These are phyloP conservation scores for Oceanites oceanicus DNA, from an alignment of 2,113 vertebrate genomes.

Conservation along the genomic window DNA sequence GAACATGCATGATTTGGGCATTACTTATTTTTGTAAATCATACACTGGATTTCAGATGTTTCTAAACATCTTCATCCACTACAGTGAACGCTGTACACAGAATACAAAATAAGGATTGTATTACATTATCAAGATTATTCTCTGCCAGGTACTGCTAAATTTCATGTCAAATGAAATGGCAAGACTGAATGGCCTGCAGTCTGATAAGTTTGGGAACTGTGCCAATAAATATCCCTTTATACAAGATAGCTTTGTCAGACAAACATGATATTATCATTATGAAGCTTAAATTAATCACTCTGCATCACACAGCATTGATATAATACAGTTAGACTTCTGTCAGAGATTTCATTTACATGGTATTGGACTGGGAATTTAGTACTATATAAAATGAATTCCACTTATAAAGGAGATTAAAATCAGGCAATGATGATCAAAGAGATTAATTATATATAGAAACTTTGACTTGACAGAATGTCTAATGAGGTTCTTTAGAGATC, in stretches of 20 bases:
- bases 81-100: neutral
- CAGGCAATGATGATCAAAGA: neutral
- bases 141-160: neutral
- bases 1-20: neutral
- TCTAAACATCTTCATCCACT: neutral
- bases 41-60: neutral
- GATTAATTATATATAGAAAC: neutral
- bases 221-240: slow-evolving; percentile 17
- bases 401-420: slow-evolving; percentile 30
- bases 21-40: neutral
- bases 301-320: neutral
- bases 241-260: slow-evolving; percentile 22
- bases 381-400: neutral
- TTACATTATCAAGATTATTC: neutral
- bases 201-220: neutral
- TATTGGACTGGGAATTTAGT: neutral
- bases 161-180: neutral
- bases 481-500: neutral
- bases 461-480: neutral
- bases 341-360: neutral
- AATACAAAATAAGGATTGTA: neutral
- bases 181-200: neutral
- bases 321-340: neutral
- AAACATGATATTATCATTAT: slow-evolving; percentile 15
- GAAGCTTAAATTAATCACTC: slow-evolving; percentile 15